These are phyloP conservation scores for Eremophila alpestris DNA, from an alignment of 2,797 vertebrate species.

Conservation along the genomic window DNA sequence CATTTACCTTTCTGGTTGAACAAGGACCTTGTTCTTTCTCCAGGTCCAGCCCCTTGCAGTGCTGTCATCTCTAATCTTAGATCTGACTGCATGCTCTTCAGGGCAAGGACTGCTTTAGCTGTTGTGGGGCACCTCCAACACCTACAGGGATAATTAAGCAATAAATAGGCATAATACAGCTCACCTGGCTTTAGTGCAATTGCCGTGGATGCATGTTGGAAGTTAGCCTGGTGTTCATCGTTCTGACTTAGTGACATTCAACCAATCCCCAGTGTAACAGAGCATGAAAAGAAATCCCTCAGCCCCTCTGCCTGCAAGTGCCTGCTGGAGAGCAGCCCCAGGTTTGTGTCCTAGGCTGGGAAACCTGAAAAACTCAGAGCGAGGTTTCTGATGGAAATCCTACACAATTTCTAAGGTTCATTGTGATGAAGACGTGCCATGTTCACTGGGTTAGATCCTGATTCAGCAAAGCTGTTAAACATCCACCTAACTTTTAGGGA, in stretches of 20 bases:
- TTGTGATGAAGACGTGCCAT: not conserved
- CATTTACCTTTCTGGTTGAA: not conserved
- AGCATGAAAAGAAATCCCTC: not conserved
- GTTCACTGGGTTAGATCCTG: not conserved
- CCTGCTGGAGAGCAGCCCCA: not conserved
- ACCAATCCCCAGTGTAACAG: not conserved
- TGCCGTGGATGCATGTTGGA: not conserved
- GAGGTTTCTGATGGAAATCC: not conserved
- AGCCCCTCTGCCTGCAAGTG: not conserved
- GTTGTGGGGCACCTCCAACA: constrained; percentile 17
- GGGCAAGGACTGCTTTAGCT: constrained; percentile 34
- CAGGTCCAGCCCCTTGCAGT: not conserved
- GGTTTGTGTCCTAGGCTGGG: not conserved
- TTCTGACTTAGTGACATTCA: not conserved
- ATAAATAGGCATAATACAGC: constrained; percentile 11
- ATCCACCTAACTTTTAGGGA: not conserved
- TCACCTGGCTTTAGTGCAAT: not conserved
- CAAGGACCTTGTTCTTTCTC: not conserved
- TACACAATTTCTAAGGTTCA: not conserved
- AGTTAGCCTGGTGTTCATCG: not conserved
- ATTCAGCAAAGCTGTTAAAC: not conserved
- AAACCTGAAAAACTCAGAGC: not conserved
- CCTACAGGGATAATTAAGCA: constrained; percentile 36
- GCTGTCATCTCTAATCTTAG: constrained; percentile 56
- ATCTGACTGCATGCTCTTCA: not conserved